Base-by-base conservation (phyloP, 2,888 invertebrate genomes). In the Lithophane semibrunnea region DNA sequence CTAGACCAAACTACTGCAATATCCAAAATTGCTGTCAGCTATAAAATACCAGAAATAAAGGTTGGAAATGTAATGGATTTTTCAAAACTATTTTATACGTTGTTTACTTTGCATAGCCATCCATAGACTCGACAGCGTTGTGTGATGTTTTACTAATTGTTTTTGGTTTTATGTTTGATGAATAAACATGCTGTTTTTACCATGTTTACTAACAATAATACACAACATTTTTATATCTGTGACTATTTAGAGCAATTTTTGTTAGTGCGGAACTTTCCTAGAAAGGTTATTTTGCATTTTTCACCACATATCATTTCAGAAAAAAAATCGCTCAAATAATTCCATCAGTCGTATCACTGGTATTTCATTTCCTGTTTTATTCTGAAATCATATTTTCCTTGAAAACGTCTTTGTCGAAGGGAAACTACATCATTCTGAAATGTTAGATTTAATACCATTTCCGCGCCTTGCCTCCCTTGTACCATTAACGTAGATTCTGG, bases 381-480 rank as follows among this genome's bases (percentile, higher is more conserved):
- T 70, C 24, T 10, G 16, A 70, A 72, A 79, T 52, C 49, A 79
- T 64, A 83, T 84, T 73, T 79, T 70, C 65, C 49, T 63, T 60
- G 60, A 63, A 79, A 70, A 58, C 37, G 42, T 75, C 63, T 72
- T 70, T 74, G 58, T 79, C 12, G 44, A 79, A 68, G 18, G 69
- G 44, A 61, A 85, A 83, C 74, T 72, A 78, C 65, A 56, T 74
- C 65, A 52, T 52, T 52, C 18, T 70, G 47, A 73, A 74, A 83
- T 83, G 71, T 79, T 63, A 72, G 68, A 83, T 83, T 86, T 86
- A 75, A 83, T 79, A 79, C 72, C 65, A 83, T 84, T 83, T 78
- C 83, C 61, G 69, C 24, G 74, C 21, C 37, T 63, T 86, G 72
- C 66, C 37, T 66, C 74, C 69, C 79, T 84, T 9, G 84, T 84